A percentile compares a stretch with the other conserved stretches of the same genome.
Conservation (phyloP, 2,888 invertebrate species). For the Chydorus sphaericus region DNA sequence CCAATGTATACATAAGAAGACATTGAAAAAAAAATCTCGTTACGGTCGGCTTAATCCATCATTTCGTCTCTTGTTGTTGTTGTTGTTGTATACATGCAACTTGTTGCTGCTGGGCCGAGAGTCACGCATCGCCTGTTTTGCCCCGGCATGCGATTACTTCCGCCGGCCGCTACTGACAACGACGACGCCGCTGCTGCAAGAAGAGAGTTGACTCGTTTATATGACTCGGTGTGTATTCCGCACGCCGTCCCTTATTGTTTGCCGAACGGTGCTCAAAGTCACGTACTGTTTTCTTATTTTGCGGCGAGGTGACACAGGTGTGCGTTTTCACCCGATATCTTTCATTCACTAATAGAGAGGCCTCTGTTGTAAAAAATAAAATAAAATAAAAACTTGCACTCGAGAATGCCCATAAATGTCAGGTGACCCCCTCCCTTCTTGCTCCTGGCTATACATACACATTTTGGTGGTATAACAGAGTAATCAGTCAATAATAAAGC, state of each 20-base stretch:
- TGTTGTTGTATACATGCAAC: no score
- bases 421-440: not conserved
- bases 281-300: not conserved
- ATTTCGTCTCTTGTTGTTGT: not conserved
- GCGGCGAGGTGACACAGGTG: not conserved
- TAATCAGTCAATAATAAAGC: slow-evolving; percentile 6
- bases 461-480: slow-evolving; percentile 8
- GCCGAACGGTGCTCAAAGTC: not conserved
- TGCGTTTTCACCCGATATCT: not conserved
- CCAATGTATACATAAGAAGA: no score
- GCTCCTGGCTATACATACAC: slow-evolving; percentile 4
- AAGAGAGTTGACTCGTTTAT: no score
- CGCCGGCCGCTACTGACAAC: not conserved
- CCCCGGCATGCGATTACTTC: not conserved
- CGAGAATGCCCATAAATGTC: slow-evolving; percentile 4
- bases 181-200: no score
- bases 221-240: not conserved
- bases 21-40: no score
- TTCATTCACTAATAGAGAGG: not conserved
- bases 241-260: not conserved
- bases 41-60: not conserved
- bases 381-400: not conserved
- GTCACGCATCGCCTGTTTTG: not conserved
- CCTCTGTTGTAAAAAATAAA: not conserved
- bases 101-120: not conserved